Conservation (phyloP, 1,140 invertebrate genomes). For the Leptopilina clavipes region DNA sequence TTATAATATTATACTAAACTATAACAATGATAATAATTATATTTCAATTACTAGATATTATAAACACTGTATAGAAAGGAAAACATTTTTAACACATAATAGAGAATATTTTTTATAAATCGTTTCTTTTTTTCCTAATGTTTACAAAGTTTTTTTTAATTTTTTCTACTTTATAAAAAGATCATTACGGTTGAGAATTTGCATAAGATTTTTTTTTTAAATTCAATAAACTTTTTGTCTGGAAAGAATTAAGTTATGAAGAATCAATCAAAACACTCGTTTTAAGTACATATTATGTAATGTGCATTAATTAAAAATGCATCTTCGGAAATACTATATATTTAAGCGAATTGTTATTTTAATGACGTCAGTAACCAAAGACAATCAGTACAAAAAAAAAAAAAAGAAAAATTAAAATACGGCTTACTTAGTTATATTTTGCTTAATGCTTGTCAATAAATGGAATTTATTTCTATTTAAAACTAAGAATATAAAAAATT, state of each 20-base stretch:
- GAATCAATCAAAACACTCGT: constrained; percentile 19
- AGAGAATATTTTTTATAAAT: too few relatives aligned
- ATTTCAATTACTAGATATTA: too few relatives aligned
- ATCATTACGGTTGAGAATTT: background rate
- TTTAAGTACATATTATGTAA: background rate
- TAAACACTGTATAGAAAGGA: too few relatives aligned
- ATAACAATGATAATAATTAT: background rate
- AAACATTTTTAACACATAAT: too few relatives aligned
- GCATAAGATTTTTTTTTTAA: background rate
- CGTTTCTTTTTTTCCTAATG: too few relatives aligned
- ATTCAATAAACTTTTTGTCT: constrained; percentile 1
- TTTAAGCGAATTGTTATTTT: constrained; percentile 8
- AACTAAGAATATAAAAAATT: too few relatives aligned
- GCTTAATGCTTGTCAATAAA: background rate
- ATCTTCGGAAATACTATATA: background rate
- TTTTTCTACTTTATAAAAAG: background rate
- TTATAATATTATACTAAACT: background rate
- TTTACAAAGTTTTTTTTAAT: background rate
- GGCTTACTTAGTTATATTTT: too few relatives aligned
- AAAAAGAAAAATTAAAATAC: background rate
- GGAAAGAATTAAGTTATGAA: background rate
- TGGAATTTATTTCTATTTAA: too few relatives aligned
- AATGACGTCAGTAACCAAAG: background rate
- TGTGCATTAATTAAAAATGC: constrained; percentile 9
- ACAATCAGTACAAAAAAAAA: background rate